These are phyloP conservation scores for Heterotilapia buettikoferi DNA, from an alignment of 2,113 vertebrate genomes.

Conservation along the genomic window DNA sequence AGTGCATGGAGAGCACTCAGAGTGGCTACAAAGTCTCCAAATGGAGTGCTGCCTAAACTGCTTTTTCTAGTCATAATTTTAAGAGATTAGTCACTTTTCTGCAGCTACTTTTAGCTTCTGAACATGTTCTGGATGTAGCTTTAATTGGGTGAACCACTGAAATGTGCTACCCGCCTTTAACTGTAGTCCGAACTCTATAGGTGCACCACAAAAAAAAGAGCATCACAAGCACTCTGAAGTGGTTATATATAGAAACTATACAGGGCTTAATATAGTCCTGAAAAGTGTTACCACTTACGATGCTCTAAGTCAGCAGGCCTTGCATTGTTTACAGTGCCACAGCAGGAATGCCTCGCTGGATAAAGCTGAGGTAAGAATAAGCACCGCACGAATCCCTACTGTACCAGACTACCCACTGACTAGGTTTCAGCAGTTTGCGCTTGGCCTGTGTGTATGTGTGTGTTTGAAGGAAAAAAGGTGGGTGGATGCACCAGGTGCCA, in stretches of 20 bases:
- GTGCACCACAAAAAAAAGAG: background rate
- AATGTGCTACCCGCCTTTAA: background rate
- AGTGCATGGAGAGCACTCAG: background rate
- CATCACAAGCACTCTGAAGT: background rate
- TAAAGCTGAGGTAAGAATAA: background rate
- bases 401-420: background rate
- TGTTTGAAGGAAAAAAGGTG: background rate
- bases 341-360: slow-evolving; percentile 3
- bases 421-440: background rate
- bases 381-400: background rate
- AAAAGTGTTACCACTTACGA: background rate
- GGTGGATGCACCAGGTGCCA: background rate
- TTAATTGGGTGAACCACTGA: background rate
- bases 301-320: background rate
- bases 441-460: background rate
- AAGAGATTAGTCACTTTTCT: background rate
- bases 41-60: background rate
- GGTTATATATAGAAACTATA: background rate
- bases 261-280: background rate
- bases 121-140: background rate
- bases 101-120: background rate
- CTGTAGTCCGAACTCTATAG: background rate
- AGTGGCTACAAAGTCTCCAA: background rate
- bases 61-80: background rate
- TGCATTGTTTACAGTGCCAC: background rate